These are phyloP conservation scores for Apotomis capreana DNA, from an alignment of 2,888 invertebrate genomes.

Conservation along the genomic window DNA sequence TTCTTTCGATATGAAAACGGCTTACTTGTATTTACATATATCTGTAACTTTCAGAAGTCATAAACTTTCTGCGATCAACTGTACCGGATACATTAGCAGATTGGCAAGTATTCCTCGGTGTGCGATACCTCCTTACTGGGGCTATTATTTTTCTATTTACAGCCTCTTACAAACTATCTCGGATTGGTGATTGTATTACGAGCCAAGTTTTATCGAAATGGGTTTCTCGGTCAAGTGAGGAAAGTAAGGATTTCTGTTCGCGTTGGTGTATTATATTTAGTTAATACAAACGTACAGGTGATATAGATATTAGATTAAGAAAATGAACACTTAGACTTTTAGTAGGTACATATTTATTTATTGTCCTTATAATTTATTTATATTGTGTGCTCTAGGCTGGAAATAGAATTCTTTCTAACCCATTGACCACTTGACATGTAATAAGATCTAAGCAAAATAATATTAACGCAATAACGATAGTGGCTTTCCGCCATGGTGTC, in stretches of 20 bases:
- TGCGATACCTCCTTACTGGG: constrained; percentile 15
- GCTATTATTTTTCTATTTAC: constrained; percentile 35
- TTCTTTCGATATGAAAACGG: too few species aligned
- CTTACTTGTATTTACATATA: not conserved
- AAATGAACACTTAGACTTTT: too few species aligned
- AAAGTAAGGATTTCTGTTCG: not conserved
- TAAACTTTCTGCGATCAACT: constrained; percentile 13
- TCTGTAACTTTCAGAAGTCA: not conserved
- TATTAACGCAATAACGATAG: too few species aligned
- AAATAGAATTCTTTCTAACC: too few species aligned
- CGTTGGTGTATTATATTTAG: not conserved
- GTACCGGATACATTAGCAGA: constrained; percentile 39
- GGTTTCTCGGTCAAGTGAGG: not conserved
- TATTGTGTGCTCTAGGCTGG: too few species aligned
- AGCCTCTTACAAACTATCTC: constrained; percentile 25
- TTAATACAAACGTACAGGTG: too few species aligned
- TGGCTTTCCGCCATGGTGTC: too few species aligned
- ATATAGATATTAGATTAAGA: too few species aligned
- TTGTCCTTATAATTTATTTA: too few species aligned
- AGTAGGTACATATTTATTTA: too few species aligned
- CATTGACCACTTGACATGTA: too few species aligned
- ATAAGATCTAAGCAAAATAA: too few species aligned
- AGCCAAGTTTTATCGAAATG: constrained; percentile 9
- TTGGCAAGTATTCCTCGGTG: constrained; percentile 32
- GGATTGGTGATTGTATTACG: constrained; percentile 19